phyloP scores from a whole-genome alignment of 2,113 vertebrate genomes.

The Myotis yumanensis region DNA sequence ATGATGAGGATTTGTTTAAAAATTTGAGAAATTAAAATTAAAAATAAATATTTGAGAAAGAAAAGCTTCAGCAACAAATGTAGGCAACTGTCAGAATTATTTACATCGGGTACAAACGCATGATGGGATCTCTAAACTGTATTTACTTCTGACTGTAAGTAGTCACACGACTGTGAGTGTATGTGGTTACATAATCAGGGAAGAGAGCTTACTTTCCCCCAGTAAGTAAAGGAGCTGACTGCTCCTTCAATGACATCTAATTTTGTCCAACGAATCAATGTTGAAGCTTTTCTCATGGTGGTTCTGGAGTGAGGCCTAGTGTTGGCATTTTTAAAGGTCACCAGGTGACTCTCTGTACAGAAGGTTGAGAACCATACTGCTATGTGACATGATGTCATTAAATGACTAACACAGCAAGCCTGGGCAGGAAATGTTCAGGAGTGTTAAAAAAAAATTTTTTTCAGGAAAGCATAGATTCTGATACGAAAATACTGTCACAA shows the following conservation, averaged over 20 bases:
- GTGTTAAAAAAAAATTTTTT: not conserved
- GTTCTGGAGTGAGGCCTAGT: not conserved
- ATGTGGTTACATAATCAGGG: not conserved
- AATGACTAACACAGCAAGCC: not conserved
- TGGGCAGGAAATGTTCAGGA: not conserved
- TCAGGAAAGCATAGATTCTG: not conserved
- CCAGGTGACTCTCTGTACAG: not conserved
- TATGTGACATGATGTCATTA: not conserved
- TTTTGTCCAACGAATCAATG: not conserved
- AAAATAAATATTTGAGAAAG: not conserved
- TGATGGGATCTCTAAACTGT: not conserved
- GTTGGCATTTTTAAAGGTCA: not conserved
- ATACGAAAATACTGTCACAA: not conserved
- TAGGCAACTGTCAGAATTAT: conserved; percentile 19
- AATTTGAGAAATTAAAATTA: not conserved
- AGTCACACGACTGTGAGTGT: not conserved
- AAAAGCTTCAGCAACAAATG: not conserved
- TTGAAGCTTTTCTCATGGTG: not conserved
- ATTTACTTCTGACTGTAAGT: not conserved
- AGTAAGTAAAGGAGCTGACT: not conserved
- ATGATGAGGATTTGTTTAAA: not conserved
- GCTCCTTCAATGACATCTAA: not conserved
- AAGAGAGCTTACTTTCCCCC: not conserved
- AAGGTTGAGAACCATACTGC: not conserved
- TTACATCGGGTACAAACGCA: not conserved